Percentiles rank a stretch among this genome's conserved stretches.
phyloP scores from a whole-genome alignment of 2,888 invertebrate genomes.

The Vanessa cardui region DNA sequence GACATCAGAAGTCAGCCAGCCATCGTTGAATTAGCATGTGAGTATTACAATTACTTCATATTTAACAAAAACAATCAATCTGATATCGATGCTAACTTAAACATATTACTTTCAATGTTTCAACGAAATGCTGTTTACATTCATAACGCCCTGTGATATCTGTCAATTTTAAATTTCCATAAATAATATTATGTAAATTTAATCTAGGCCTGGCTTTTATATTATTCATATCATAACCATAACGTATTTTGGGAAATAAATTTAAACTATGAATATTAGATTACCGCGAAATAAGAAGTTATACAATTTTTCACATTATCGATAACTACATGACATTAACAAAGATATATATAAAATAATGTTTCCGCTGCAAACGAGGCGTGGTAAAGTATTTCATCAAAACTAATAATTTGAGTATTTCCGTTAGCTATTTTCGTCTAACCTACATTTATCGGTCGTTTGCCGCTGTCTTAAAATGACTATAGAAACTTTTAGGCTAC shows the following conservation, averaged over 20 bases:
- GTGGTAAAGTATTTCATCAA: slow-evolving; percentile 72
- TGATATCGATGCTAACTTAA: neutral
- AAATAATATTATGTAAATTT: slow-evolving; percentile 13
- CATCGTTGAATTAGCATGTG: slow-evolving; percentile 95
- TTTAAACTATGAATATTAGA: slow-evolving; percentile 5
- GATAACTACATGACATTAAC: slow-evolving; percentile 41
- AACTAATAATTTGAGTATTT: slow-evolving; percentile 79
- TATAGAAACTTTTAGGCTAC: slow-evolving; percentile 35
- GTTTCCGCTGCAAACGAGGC: slow-evolving; percentile 66
- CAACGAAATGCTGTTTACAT: slow-evolving; percentile 1
- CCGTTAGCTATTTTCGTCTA: slow-evolving; percentile 74
- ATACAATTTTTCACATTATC: neutral
- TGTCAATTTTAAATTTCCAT: slow-evolving; percentile 3
- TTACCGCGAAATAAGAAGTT: neutral
- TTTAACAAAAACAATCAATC: too few species aligned
- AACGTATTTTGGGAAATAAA: slow-evolving; percentile 11
- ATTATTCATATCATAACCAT: neutral
- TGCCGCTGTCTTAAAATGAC: slow-evolving; percentile 37
- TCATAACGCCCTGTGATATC: neutral
- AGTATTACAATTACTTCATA: slow-evolving; percentile 78
- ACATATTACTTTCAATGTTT: neutral
- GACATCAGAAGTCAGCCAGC: slow-evolving; percentile 94
- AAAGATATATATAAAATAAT: slow-evolving; percentile 48
- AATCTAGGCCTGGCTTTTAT: slow-evolving; percentile 4
- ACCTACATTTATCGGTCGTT: slow-evolving; percentile 59